A percentile compares a stretch with the other conserved stretches of the same genome.
Conservation (phyloP, 2,797 vertebrate species). For the Pyrocephalus nanus region DNA sequence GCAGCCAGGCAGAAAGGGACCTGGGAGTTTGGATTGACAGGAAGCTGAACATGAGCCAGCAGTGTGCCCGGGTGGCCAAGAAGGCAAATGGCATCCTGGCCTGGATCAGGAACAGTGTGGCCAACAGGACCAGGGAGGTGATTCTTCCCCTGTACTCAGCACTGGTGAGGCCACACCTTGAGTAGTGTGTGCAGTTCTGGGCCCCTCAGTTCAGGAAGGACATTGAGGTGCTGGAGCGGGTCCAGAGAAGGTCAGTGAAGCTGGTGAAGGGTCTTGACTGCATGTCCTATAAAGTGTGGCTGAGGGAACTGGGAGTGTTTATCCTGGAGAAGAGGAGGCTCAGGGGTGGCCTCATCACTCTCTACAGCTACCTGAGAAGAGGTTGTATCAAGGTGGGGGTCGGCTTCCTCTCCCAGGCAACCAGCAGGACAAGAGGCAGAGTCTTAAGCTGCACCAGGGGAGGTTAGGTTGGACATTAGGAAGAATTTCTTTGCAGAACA, state of each 20-base stretch:
- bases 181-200: background rate
- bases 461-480: background rate
- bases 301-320: background rate
- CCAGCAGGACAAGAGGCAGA: background rate
- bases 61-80: background rate
- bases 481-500: background rate
- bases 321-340: background rate
- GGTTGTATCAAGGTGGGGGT: accelerated
- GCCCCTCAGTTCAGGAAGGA: background rate
- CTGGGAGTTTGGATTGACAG: background rate
- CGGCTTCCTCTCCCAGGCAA: background rate
- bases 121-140: background rate
- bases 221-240: background rate
- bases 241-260: background rate
- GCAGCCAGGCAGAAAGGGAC: background rate
- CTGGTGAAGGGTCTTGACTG: background rate
- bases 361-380: background rate
- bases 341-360: too few relatives aligned
- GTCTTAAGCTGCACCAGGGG: background rate
- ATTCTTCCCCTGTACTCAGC: background rate
- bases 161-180: background rate
- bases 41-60: background rate
- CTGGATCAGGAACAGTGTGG: background rate
- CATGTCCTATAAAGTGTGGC: background rate
- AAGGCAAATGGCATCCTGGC: background rate